A percentile compares a stretch with the other conserved stretches of the same genome.
Evolutionary conservation across 2,888 invertebrate species (phyloP).

Genomic region (Oscheius sp.): DNA sequence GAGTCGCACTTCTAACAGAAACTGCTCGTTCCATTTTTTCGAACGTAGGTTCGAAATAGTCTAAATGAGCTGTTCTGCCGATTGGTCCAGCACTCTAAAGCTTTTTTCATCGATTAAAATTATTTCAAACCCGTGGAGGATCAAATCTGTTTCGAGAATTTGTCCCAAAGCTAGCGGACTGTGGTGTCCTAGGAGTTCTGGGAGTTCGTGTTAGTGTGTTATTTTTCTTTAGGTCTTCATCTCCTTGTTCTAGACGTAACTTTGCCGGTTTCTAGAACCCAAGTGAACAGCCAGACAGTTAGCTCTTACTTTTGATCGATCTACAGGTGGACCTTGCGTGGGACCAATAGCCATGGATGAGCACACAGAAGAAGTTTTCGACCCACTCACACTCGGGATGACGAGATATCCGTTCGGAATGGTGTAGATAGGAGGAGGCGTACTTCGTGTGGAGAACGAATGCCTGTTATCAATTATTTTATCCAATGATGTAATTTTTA

Average conservation of each 20-base stretch:
- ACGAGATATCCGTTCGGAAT: not conserved
- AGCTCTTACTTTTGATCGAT: constrained; percentile 28
- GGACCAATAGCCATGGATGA: constrained; percentile 26
- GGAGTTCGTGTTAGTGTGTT: not conserved
- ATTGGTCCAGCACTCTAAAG: constrained; percentile 23
- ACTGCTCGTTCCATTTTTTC: constrained; percentile 4
- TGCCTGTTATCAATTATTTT: not conserved
- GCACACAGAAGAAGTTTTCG: constrained; percentile 24
- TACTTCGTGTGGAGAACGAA: not conserved
- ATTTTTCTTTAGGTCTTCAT: not conserved
- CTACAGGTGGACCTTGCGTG: constrained; percentile 18
- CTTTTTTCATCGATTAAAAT: not conserved
- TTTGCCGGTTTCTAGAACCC: constrained; percentile 18
- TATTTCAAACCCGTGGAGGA: constrained; percentile 12
- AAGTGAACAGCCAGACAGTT: too few species aligned
- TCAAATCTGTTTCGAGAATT: not conserved
- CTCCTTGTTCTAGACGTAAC: constrained; percentile 18
- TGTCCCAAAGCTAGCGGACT: not conserved
- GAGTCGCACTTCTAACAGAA: constrained; percentile 3
- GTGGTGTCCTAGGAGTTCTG: constrained; percentile 1
- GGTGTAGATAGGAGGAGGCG: not conserved
- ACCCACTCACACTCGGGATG: constrained; percentile 11
- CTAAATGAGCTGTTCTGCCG: not conserved
- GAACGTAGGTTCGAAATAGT: constrained; percentile 26
- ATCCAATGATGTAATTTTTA: not conserved